Evolutionary conservation across 2,113 vertebrate species (phyloP).

Genomic region (Xiphorhynchus elegans): DNA sequence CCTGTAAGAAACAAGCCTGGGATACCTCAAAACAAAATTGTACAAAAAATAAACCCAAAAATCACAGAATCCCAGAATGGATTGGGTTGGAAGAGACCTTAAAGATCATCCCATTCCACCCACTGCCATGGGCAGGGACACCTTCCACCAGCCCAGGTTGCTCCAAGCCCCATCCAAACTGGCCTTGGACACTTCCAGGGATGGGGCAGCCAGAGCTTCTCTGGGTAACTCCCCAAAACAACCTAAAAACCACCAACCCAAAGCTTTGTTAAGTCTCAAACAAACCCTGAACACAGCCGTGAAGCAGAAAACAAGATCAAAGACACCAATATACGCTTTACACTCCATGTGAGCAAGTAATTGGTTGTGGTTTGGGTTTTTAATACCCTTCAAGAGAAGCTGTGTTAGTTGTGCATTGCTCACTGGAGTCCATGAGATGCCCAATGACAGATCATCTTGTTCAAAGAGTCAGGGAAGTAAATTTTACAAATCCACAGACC

Average conservation of each 20-base stretch:
- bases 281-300: neutral
- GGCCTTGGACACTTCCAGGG: neutral
- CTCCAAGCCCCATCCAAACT: neutral
- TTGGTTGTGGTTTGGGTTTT: neutral
- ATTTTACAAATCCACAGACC: neutral
- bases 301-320: neutral
- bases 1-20: neutral
- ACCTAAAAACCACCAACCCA: neutral
- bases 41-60: neutral
- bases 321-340: neutral
- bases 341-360: neutral
- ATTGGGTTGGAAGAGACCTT: neutral
- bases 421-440: neutral
- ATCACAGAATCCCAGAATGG: neutral
- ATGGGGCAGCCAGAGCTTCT: neutral
- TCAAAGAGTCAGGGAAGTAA: neutral
- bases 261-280: neutral
- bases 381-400: neutral
- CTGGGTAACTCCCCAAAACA: neutral
- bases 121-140: neutral
- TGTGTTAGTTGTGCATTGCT: neutral
- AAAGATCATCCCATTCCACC: neutral
- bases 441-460: neutral
- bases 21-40: neutral
- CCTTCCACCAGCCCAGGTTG: neutral